These are phyloP conservation scores for Fulica atra DNA, from an alignment of 2,113 vertebrate species.

Conservation along the genomic window DNA sequence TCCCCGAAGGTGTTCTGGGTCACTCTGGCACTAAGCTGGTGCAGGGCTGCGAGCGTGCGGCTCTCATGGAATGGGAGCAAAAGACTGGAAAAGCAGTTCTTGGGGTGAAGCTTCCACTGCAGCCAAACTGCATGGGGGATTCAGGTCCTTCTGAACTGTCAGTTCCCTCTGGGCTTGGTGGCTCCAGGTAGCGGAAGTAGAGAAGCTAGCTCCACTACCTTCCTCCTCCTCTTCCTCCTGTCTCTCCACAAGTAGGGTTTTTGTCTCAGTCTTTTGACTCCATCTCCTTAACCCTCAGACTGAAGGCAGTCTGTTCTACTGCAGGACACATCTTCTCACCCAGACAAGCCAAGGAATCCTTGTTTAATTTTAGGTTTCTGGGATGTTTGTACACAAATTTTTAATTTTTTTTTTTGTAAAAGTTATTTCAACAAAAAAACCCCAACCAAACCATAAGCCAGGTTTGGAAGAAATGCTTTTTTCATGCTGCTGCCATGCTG, in stretches of 20 bases:
- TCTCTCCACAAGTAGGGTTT: neutral
- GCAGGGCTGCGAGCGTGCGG: neutral
- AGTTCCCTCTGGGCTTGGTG: neutral
- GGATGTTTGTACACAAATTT: neutral
- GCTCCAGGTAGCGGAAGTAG: neutral
- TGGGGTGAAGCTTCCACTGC: accelerated
- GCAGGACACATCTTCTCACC: neutral
- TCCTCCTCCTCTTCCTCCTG: neutral
- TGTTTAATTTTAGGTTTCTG: neutral
- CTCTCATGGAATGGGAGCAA: accelerated
- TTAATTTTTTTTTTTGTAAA: neutral
- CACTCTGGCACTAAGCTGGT: too few species aligned
- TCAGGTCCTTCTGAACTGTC: neutral
- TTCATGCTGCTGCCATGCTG: neutral
- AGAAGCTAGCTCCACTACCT: neutral
- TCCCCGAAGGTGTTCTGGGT: too few species aligned
- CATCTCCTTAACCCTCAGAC: neutral
- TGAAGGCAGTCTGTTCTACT: neutral
- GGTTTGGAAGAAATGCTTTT: neutral
- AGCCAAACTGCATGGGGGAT: neutral
- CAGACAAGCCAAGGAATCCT: neutral
- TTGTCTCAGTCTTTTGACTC: neutral
- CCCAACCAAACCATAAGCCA: neutral
- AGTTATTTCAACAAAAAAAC: neutral
- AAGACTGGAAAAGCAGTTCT: neutral